A percentile compares a stretch with the other conserved stretches of the same genome.
These are phyloP conservation scores for Rallus crepitans DNA, from an alignment of 2,797 vertebrate species.

Conservation along the genomic window DNA sequence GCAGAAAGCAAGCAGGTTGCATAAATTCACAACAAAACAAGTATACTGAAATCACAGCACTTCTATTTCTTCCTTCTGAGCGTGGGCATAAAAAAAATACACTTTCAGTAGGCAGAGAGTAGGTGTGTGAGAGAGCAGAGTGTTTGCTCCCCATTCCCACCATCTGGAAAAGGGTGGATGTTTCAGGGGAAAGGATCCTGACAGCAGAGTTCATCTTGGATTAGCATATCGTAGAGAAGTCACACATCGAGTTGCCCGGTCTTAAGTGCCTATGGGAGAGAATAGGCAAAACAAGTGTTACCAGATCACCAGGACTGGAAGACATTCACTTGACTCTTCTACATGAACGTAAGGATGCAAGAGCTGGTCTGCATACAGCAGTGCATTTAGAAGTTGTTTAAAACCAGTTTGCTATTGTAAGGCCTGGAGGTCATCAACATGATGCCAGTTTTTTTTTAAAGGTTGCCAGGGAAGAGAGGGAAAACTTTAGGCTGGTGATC, in stretches of 20 bases:
- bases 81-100: constrained; percentile 1
- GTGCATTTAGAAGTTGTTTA: background rate
- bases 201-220: background rate
- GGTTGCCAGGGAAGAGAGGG: background rate
- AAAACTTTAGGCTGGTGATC: background rate
- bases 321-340: background rate
- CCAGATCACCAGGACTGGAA: background rate
- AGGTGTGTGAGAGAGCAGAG: constrained; percentile 44
- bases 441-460: background rate
- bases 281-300: background rate
- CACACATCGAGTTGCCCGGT: background rate
- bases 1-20: background rate
- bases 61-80: constrained; percentile 18
- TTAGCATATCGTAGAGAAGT: background rate
- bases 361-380: background rate
- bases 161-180: background rate
- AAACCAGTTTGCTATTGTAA: background rate
- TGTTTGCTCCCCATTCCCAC: constrained; percentile 33
- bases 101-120: constrained; percentile 26
- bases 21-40: constrained; percentile 15
- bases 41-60: background rate
- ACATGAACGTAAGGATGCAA: background rate
- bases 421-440: background rate
- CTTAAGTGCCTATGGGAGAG: background rate
- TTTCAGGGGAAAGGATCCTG: constrained; percentile 11